A percentile compares a stretch with the other conserved stretches of the same genome.
Evolutionary conservation across 2,888 invertebrate species (phyloP).

Genomic region (Lysandra bellargus): DNA sequence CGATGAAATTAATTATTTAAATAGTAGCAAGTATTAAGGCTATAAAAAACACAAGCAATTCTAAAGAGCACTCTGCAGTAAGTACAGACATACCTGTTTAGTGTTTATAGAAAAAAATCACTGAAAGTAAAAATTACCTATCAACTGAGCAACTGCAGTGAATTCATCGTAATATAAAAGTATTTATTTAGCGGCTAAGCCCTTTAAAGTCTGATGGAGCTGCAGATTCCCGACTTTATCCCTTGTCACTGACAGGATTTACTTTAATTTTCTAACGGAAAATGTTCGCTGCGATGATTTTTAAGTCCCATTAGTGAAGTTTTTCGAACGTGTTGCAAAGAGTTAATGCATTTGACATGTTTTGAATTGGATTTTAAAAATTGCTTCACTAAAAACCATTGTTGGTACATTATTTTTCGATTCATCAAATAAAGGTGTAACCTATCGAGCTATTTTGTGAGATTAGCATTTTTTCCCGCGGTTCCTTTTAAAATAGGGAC

Average conservation of each 20-base stretch:
- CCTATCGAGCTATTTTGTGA: not conserved
- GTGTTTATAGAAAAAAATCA: not conserved
- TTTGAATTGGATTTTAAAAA: conserved; percentile 6
- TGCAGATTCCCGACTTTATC: conserved; percentile 41
- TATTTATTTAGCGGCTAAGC: conserved; percentile 46
- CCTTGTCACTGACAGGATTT: conserved; percentile 43
- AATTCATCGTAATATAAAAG: conserved; percentile 30
- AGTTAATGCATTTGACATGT: conserved; percentile 4
- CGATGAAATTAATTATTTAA: too few relatives aligned
- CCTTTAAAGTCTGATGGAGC: conserved; percentile 54
- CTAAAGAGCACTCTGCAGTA: too few relatives aligned
- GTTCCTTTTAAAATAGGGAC: too few relatives aligned
- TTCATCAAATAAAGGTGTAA: not conserved
- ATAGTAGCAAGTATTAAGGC: too few relatives aligned
- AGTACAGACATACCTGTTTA: too few relatives aligned
- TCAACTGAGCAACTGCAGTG: conserved; percentile 14
- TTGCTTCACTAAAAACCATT: not conserved
- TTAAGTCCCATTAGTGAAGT: conserved; percentile 25
- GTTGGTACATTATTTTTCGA: not conserved
- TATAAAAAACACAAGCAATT: too few relatives aligned
- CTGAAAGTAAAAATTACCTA: not conserved
- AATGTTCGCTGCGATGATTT: conserved; percentile 39
- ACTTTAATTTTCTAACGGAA: conserved; percentile 42
- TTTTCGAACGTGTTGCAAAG: conserved; percentile 1
- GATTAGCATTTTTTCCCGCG: not conserved